Evolutionary conservation across 2,888 invertebrate species (phyloP).

Genomic region (Acrocyrtus sp.): DNA sequence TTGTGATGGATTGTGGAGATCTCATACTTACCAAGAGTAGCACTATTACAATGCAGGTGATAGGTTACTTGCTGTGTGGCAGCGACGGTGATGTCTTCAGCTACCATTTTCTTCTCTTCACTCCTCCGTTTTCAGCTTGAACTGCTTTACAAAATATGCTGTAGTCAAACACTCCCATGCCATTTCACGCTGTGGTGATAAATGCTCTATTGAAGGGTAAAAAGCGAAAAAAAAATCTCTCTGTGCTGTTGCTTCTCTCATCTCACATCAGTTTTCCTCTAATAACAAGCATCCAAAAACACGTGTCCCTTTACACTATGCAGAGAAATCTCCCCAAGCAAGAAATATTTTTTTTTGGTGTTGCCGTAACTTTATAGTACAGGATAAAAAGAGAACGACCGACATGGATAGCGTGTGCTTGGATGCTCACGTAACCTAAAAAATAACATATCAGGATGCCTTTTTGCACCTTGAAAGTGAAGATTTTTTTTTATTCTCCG

Average conservation of each 20-base stretch:
- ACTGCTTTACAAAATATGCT: neutral
- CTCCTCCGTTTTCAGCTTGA: neutral
- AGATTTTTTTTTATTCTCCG: too few species aligned
- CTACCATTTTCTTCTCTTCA: neutral
- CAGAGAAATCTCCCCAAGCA: neutral
- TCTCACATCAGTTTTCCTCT: neutral
- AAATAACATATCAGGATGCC: neutral
- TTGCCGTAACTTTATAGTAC: neutral
- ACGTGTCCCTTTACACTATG: neutral
- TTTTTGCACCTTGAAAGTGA: too few species aligned
- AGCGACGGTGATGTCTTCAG: neutral
- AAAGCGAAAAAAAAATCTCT: constrained; percentile 9
- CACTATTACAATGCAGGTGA: too few species aligned
- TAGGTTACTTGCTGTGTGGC: neutral
- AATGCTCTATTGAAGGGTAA: constrained; percentile 4
- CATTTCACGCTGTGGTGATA: neutral
- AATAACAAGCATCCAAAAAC: neutral
- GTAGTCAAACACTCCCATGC: too few species aligned
- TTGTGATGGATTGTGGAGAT: too few species aligned
- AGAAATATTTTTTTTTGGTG: neutral
- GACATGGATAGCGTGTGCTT: neutral
- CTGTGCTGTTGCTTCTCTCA: neutral
- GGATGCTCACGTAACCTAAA: neutral
- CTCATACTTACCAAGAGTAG: too few species aligned
- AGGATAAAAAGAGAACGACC: neutral